These are phyloP conservation scores for Cancer borealis DNA, from an alignment of 2,888 invertebrate species.

Conservation along the genomic window DNA sequence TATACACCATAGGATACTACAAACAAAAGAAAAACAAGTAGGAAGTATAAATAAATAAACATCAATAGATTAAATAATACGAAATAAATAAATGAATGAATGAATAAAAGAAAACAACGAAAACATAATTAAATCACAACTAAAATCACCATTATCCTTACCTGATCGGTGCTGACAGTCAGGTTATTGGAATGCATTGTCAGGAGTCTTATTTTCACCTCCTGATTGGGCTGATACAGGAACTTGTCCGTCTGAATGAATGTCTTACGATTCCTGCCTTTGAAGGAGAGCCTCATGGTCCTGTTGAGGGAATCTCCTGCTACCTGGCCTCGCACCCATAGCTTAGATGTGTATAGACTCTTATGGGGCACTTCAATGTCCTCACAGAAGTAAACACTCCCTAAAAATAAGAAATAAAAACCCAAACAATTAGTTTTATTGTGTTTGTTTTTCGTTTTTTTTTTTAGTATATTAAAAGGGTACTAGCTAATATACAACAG, in stretches of 20 bases:
- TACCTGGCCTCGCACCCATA: neutral
- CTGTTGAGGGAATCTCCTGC: neutral
- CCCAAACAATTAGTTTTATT: neutral
- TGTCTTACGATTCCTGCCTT: slow-evolving; percentile 9
- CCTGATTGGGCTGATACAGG: slow-evolving; percentile 54
- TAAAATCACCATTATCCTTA: neutral
- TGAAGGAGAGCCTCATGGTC: neutral
- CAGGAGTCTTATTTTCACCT: slow-evolving; percentile 54
- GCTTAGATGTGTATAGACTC: neutral
- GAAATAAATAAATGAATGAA: neutral
- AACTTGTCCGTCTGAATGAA: slow-evolving; percentile 69
- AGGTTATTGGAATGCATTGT: neutral
- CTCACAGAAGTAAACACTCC: slow-evolving; percentile 14
- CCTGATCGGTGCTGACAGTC: slow-evolving; percentile 39
- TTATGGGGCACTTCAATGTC: neutral
- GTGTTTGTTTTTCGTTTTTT: neutral
- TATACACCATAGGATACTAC: slow-evolving; percentile 61
- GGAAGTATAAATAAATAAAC: neutral
- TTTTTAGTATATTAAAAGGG: too few species aligned
- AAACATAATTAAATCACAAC: too few species aligned
- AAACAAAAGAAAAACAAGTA: neutral
- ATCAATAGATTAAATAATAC: neutral
- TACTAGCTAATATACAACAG: too few species aligned
- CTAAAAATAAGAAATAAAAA: neutral
- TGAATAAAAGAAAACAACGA: neutral